Evolutionary conservation across 2,113 vertebrate species (phyloP), one percentile per base, ranked within the genome.

Genomic region (Notothenia rossii): DNA sequence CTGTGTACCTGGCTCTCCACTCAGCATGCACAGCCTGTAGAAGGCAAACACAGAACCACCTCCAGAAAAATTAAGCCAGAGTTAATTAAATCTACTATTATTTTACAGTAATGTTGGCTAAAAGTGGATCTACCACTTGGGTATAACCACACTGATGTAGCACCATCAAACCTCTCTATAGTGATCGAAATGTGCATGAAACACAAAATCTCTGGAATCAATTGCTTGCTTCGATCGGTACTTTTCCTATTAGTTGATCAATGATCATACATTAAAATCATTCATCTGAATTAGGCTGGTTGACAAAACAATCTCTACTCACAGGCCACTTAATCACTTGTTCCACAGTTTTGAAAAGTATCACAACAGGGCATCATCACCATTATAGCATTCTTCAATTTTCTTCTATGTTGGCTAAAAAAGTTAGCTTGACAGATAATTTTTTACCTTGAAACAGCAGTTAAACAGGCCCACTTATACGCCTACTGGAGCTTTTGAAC

Each of bases 1-100:
- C 63, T 67, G 76, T 68, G 83, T 71, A 83, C 86, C 81, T 82
- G 80, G 71, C 68, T 81, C 81, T 71, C 63, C 58, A 40, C 61
- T 81, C 65, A 48, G 48, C 77, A 73, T 63, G 82, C 65, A 72
- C 72, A 69, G 77, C 72, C 72, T 14, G 17, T 58, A 18, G 43
- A 82, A 64, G 3, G 51, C 22, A 78, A 82, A 81, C 82, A 77
- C 79, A 77, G 77, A 81, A 63, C 53, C 61, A 13, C 36, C 29
- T 48, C 25, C 14, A 54, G 58, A 14, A 78, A 72, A 65, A 61
- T 56, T 8, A 65, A 64, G 55, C 46, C 13, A 22, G 67, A 33
- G 62, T 79, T 63, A 72, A 36, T 58, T 81, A 62, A 61, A 53
- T 22, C 71, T 48, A 58, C 56, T 72, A 59, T 2, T 9, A 45